Percentiles rank a stretch among this genome's conserved stretches.
Conservation (phyloP, 1,140 invertebrate species). For the Harlomillsia oculata region DNA sequence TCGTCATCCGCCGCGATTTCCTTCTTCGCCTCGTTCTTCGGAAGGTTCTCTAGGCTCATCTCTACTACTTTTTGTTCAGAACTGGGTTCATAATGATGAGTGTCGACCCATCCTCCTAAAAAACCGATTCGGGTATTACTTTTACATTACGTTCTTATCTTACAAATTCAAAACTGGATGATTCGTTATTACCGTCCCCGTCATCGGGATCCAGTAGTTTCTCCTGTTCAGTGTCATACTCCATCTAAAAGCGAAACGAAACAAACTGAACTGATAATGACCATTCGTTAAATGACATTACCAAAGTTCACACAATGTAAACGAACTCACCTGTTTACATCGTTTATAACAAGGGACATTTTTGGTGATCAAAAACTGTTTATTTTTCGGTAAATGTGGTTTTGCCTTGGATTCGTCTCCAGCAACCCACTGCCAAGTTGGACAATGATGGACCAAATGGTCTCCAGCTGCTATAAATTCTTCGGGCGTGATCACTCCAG, state of each 20-base stretch:
- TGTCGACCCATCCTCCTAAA: conserved; percentile 94
- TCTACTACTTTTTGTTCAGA: conserved; percentile 64
- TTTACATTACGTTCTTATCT: not conserved
- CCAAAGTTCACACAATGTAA: conserved; percentile 3
- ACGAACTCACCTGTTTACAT: conserved; percentile 67
- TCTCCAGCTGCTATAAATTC: conserved; percentile 97
- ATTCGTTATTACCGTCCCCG: conserved; percentile 55
- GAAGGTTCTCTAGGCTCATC: conserved; percentile 50
- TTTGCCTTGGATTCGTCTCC: conserved; percentile 79
- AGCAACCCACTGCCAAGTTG: conserved; percentile 96
- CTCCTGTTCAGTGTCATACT: conserved; percentile 79
- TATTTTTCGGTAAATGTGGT: conserved; percentile 82
- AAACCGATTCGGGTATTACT: not conserved
- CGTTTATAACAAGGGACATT: conserved; percentile 90
- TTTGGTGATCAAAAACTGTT: conserved; percentile 94
- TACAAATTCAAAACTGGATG: not conserved
- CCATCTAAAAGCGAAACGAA: conserved; percentile 54
- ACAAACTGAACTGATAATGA: too few species aligned
- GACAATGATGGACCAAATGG: conserved; percentile 97
- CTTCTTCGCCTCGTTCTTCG: not conserved
- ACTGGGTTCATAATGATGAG: conserved; percentile 73
- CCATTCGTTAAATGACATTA: not conserved
- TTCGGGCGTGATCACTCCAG: conserved; percentile 91
- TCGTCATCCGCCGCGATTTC: not conserved
- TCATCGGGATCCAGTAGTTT: conserved; percentile 80